Evolutionary conservation across 2,797 vertebrate species (phyloP), one percentile per base, ranked within the genome.

Genomic region (Euphonia xanthogaster): DNA sequence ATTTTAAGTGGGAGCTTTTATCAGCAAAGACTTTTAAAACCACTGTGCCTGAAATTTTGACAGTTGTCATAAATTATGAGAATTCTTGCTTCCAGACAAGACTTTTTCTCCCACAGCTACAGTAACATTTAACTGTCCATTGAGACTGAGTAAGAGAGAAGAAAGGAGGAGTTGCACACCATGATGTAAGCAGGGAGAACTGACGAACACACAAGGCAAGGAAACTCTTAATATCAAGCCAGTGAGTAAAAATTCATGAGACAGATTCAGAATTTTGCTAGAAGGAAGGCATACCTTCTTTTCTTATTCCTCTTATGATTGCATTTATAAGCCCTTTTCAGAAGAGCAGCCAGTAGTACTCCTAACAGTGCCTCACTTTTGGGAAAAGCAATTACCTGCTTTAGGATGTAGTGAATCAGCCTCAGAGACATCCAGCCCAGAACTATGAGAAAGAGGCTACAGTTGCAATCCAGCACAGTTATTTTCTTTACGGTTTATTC

Each of bases 51-150:
- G 68, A 93, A 93, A 45, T 90, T 93, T 94, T 93, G 84, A 76
- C 79, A 74, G 90, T 70, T 93, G 70, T 86, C 86, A 87, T 94
- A 95, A 91, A 91, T 93, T 90, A 88, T 71, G 70, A 94, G 82
- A 48, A 82, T 81, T 58, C 48, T 63, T 87, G 27, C 85, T 92
- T 93, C 47, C 48, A 95, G 88, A 68, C 28, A 91, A 77, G 51
- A 53, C 6, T 33, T 84, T 90, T 72, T 60, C 37, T 28, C 60
- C 67, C 44, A 51, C 28, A 91, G 71, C 63, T 67, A 76, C 61
- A 44, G 61, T 81, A 82, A 94, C 63, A 37, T 89, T 71, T 95
- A 93, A 90, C 62, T 87, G 25, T 50, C 81, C 82, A 58, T 13
- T 73, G 75, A 88, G 73, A 80, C 23, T 21, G 24, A 63, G 28